Evolutionary conservation across 30 jellyfish, hydroid and myxozoan species (phyloP).

Genomic region (Euphysa ruthae): DNA sequence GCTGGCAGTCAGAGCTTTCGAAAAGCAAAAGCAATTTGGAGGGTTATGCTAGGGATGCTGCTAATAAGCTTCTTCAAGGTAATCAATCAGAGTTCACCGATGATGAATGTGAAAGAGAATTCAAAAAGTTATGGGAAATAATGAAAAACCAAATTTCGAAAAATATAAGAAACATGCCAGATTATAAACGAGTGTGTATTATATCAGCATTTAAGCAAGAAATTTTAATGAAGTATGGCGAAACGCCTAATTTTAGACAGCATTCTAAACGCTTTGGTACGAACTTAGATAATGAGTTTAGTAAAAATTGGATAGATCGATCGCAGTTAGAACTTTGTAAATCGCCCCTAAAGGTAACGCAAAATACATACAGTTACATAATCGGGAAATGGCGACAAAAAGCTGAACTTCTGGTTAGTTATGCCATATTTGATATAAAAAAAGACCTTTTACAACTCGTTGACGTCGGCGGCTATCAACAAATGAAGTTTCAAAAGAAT

Average conservation of each 20-base stretch:
- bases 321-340: too few species aligned
- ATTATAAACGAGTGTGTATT: neutral
- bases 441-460: too few species aligned
- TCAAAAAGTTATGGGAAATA: neutral
- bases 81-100: neutral
- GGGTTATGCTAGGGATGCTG: neutral
- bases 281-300: neutral
- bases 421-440: too few species aligned
- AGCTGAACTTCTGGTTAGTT: too few species aligned
- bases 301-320: too few species aligned
- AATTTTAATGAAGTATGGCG: neutral
- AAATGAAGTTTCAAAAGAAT: neutral
- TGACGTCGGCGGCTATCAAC: neutral
- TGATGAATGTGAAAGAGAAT: neutral
- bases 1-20: too few species aligned
- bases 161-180: neutral
- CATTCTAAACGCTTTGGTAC: neutral
- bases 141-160: neutral
- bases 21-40: neutral
- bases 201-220: neutral
- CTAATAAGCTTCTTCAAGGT: neutral
- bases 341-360: too few species aligned
- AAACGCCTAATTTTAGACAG: neutral
- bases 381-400: too few species aligned
- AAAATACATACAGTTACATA: too few species aligned